Base-by-base conservation (phyloP, 37 sponge, comb jelly and placozoan genomes). In the Aplysina aerophoba region DNA sequence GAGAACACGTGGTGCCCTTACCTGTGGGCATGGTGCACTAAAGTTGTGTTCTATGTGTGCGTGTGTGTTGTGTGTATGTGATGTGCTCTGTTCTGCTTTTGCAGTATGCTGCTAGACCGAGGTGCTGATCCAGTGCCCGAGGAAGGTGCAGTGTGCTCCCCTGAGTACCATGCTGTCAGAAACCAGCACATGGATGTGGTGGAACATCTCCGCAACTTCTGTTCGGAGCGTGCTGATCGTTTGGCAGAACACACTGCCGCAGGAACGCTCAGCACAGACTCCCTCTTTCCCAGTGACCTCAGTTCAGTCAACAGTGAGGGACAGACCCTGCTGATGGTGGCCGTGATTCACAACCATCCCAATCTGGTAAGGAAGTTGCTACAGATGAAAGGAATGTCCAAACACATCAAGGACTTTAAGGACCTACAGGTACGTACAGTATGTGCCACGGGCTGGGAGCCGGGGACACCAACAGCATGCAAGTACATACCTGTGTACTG, bases 311-410 rank as follows among this genome's bases (percentile, higher is more conserved):
- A 55, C 41, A 31, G 39, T 38, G 86, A 86, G 63, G 89, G 89
- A 11, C 72, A 62, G 50, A 92, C 93, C 19, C 84, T 92, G 39
- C 61, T 92, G 21, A 92, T 89, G 89, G 38, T 86, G 38, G 93
- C 93, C 0, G 84, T 85, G 56, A 54, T 59, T 1, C 31, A 84
- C 34, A 83, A 80, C 73, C 83, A 81, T 4, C 77, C 62, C 20
- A 35, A 57, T 34, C 41, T 83, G 13, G 74, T 89, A 25, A 73
- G 81, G 17, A 65, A 89, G 21, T 78, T 92, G 15, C 63, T 92
- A 15, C 72, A 80, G 36, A 69, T 65, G 36, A 65, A 84, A 4
- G 50, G 30, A 28, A 81, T 85, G 75, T 86, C 41, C 57, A 85
- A 55, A 38, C 88, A 88, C 19, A 81, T 88, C 69, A 92, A 85